These are phyloP conservation scores for Gisinianus flammeolus DNA, from an alignment of 2,888 invertebrate species.

Conservation along the genomic window DNA sequence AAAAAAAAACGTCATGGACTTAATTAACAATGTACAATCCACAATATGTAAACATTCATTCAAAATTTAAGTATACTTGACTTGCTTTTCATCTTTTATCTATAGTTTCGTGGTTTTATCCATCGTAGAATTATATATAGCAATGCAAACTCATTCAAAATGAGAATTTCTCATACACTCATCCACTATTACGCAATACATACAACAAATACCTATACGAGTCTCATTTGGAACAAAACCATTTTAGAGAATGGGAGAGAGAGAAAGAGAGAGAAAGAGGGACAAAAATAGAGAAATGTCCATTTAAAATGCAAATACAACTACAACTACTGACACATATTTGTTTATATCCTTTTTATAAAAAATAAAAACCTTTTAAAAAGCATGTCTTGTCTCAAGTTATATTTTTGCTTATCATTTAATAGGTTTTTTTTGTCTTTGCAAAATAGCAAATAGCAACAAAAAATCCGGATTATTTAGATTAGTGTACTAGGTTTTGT, in stretches of 20 bases:
- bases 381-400: neutral
- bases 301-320: neutral
- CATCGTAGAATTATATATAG: too few relatives aligned
- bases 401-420: neutral
- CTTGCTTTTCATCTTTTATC: neutral
- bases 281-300: neutral
- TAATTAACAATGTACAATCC: too few relatives aligned
- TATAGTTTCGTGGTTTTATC: neutral
- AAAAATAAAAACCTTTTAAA: neutral
- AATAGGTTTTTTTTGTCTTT: neutral
- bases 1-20: too few relatives aligned
- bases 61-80: neutral
- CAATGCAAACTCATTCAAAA: too few relatives aligned
- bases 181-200: neutral
- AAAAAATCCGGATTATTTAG: too few relatives aligned
- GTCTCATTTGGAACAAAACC: neutral
- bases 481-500: neutral
- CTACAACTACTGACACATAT: conserved; percentile 1
- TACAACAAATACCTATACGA: neutral
- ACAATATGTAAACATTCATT: neutral
- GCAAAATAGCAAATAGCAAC: too few relatives aligned
- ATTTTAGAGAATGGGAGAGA: neutral
- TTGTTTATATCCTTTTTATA: neutral
- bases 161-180: neutral
- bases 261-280: neutral